phyloP scores from a whole-genome alignment of 2,888 invertebrate species.

The Drosophila setosimentum region DNA sequence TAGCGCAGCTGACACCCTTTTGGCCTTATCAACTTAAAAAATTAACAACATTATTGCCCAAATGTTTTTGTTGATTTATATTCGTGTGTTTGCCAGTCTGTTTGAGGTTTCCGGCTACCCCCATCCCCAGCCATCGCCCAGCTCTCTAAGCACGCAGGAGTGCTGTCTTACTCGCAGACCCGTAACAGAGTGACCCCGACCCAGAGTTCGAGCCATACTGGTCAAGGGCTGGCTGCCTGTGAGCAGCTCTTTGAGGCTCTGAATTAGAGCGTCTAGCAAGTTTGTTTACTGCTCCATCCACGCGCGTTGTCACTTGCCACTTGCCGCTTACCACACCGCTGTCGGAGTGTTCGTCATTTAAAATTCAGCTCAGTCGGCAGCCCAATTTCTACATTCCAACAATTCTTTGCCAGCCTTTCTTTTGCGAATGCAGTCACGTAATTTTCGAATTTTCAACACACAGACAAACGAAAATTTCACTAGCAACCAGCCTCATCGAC shows the following conservation, averaged over 20 bases:
- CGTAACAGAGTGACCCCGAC: slow-evolving; percentile 8
- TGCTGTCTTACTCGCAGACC: slow-evolving; percentile 5
- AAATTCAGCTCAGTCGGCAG: slow-evolving; percentile 77
- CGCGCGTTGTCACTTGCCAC: neutral
- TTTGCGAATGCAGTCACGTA: slow-evolving; percentile 78
- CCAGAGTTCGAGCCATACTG: slow-evolving; percentile 21
- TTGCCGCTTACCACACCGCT: neutral
- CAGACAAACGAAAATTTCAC: slow-evolving; percentile 60
- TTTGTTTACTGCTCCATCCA: neutral
- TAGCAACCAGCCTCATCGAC: slow-evolving; percentile 15
- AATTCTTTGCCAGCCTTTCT: slow-evolving; percentile 73
- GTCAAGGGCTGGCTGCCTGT: slow-evolving; percentile 62
- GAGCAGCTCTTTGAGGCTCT: slow-evolving; percentile 54
- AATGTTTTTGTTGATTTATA: slow-evolving; percentile 69
- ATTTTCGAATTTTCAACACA: slow-evolving; percentile 79
- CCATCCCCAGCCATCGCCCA: neutral
- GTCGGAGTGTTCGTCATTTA: slow-evolving; percentile 61
- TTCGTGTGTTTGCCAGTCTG: slow-evolving; percentile 46
- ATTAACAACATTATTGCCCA: slow-evolving; percentile 77
- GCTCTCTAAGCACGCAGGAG: slow-evolving; percentile 30
- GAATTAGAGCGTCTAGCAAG: slow-evolving; percentile 53
- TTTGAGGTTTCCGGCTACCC: slow-evolving; percentile 36
- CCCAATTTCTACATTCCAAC: slow-evolving; percentile 77
- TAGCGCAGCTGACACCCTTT: slow-evolving; percentile 27
- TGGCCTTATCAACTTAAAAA: slow-evolving; percentile 75